Evolutionary conservation across 2,797 vertebrate genomes (phyloP), one percentile per base, ranked within the genome.

Genomic region (Alosa sapidissima): DNA sequence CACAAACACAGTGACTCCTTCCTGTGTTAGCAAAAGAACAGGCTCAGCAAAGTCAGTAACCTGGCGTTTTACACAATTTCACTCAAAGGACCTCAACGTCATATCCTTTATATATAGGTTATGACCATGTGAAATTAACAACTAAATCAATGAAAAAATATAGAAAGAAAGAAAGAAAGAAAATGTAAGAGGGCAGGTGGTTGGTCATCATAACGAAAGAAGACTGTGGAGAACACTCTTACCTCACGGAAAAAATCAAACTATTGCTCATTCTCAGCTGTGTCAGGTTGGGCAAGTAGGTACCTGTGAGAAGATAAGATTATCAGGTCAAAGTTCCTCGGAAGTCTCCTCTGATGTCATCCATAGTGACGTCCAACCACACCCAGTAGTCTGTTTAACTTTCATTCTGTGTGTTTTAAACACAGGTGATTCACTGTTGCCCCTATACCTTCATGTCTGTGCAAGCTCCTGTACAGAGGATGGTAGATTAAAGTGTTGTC

Each of bases 231-330:
- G 24, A 0, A 10, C 13, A 21, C 1, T 81, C 96, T 96, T 94
- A 99, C 98, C 98, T 96, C 87, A 98, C 93, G 85, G 98, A 98
- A 72, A 87, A 84, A 85, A 99, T 96, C 82, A 93, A 84, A 90
- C 98, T 99, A 92, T 97, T 96, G 86, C 96, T 99, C 94, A 99
- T 82, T 95, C 96, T 99, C 92, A 99, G 94, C 41, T 97, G 94
- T 89, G 91, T 91, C 89, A 99, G 95, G 84, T 92, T 96, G 88
- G 98, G 98, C 90, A 99, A 94, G 94, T 95, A 95, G 86, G 91
- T 84, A 93, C 97, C 98, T 99, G 89, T 13, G 89, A 91, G 85
- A 92, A 48, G 81, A 92, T 78, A 81, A 68, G 84, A 89, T 78
- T 72, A 82, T 54, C 33, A 89, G 55, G 3, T 0, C 84, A 81